These are phyloP conservation scores for Hirudo medicinalis DNA, from an alignment of 1,140 invertebrate genomes.

Conservation along the genomic window DNA sequence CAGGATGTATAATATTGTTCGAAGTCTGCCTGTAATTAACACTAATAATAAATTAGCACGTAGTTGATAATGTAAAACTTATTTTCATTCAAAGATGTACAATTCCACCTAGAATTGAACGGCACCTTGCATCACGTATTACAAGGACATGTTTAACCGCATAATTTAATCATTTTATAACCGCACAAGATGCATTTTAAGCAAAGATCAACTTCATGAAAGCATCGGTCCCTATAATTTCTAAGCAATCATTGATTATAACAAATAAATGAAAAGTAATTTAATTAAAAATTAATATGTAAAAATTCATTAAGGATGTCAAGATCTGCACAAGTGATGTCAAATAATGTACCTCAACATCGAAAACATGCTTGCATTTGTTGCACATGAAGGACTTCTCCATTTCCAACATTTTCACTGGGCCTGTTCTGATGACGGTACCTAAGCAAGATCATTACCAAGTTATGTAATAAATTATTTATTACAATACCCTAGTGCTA, in stretches of 20 bases:
- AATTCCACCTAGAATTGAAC: not conserved
- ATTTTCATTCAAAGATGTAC: not conserved
- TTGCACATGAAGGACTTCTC: slow-evolving; percentile 58
- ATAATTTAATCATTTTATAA: not conserved
- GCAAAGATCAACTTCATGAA: not conserved
- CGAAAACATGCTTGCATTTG: slow-evolving; percentile 59
- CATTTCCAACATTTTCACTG: slow-evolving; percentile 62
- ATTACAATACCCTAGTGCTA: not conserved
- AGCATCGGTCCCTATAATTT: not conserved
- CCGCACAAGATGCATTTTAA: not conserved
- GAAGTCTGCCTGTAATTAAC: slow-evolving; percentile 46
- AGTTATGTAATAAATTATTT: slow-evolving; percentile 22
- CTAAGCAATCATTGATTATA: not conserved
- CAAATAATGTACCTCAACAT: slow-evolving; percentile 46
- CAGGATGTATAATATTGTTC: slow-evolving; percentile 52
- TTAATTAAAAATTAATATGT: not conserved
- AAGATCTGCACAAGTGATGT: not conserved
- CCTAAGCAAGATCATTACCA: slow-evolving; percentile 39
- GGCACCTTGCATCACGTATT: not conserved
- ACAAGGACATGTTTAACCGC: not conserved
- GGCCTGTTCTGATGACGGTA: slow-evolving; percentile 60
- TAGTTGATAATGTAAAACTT: not conserved
- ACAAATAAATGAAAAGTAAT: not conserved
- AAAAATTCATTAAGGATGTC: no score
- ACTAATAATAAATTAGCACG: not conserved